These are phyloP conservation scores for Cebus imitator DNA, from an alignment of 2,113 vertebrate species.

Conservation along the genomic window DNA sequence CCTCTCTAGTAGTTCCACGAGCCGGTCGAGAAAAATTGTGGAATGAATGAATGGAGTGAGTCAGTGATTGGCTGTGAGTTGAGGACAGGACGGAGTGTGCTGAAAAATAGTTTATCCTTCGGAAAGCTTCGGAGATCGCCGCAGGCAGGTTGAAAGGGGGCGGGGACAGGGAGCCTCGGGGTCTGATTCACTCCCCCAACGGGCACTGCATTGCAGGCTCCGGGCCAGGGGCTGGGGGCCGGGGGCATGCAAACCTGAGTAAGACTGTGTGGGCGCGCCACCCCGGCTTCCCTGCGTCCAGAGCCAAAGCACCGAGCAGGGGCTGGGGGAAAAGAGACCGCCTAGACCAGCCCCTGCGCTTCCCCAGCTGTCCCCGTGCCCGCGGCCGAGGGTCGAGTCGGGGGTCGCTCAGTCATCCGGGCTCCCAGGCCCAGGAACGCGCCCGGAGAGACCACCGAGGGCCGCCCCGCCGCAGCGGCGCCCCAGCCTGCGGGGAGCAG, in stretches of 20 bases:
- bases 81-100: not conserved
- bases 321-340: not conserved
- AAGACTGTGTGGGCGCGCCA: not conserved
- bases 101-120: not conserved
- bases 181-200: not conserved
- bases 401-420: not conserved
- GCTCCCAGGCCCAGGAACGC: not conserved
- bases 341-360: not conserved
- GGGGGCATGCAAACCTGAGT: not conserved
- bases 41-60: not conserved
- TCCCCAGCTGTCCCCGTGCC: not conserved
- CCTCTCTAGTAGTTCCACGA: not conserved
- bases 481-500: not conserved
- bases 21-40: not conserved
- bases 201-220: constrained; percentile 49
- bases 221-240: not conserved
- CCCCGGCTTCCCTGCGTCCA: not conserved
- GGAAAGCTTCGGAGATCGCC: not conserved
- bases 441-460: not conserved
- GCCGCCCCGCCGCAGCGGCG: not conserved
- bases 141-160: not conserved
- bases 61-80: not conserved
- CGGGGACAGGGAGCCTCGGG: not conserved
- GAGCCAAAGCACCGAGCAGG: not conserved
- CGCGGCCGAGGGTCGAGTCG: not conserved